Conservation (phyloP, 1,140 invertebrate species). For the Idris sp. region DNA sequence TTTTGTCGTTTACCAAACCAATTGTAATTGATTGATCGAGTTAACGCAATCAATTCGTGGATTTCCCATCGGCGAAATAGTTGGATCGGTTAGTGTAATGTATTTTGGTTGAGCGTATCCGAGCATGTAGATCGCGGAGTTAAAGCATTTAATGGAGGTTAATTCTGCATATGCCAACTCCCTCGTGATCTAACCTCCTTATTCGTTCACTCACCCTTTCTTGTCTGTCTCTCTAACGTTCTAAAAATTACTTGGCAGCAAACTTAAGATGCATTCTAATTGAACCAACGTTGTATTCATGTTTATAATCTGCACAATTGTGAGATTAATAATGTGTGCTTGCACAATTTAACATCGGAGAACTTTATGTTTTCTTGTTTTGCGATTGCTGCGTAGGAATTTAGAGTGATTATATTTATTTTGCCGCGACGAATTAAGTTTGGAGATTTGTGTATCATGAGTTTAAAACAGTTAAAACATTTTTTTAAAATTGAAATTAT, state of each 20-base stretch:
- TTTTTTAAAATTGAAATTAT: too few species aligned
- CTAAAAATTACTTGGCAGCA: conserved; percentile 57
- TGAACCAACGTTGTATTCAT: conserved; percentile 38
- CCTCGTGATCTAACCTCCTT: conserved; percentile 63
- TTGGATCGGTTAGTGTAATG: conserved; percentile 61
- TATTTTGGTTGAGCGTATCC: conserved; percentile 63
- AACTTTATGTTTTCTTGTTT: conserved; percentile 35
- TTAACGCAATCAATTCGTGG: conserved; percentile 35
- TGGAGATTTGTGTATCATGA: too few species aligned
- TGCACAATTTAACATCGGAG: conserved; percentile 42
- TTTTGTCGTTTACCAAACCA: too few species aligned
- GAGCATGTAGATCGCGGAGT: conserved; percentile 63
- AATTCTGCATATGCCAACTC: conserved; percentile 63
- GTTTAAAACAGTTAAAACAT: too few species aligned
- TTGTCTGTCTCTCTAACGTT: conserved; percentile 35
- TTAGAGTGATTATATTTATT: conserved; percentile 30
- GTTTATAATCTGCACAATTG: conserved; percentile 48
- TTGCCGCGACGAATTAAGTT: conserved; percentile 16
- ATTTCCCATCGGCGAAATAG: conserved; percentile 46
- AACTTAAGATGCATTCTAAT: conserved; percentile 54
- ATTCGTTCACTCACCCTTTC: conserved; percentile 62
- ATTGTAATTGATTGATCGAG: conserved; percentile 22
- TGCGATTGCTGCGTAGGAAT: conserved; percentile 44
- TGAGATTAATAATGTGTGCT: conserved; percentile 44
- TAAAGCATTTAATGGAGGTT: conserved; percentile 68